phyloP scores from a whole-genome alignment of 35 echinoderm and acorn worm species.

The Holothuria glaberrima region DNA sequence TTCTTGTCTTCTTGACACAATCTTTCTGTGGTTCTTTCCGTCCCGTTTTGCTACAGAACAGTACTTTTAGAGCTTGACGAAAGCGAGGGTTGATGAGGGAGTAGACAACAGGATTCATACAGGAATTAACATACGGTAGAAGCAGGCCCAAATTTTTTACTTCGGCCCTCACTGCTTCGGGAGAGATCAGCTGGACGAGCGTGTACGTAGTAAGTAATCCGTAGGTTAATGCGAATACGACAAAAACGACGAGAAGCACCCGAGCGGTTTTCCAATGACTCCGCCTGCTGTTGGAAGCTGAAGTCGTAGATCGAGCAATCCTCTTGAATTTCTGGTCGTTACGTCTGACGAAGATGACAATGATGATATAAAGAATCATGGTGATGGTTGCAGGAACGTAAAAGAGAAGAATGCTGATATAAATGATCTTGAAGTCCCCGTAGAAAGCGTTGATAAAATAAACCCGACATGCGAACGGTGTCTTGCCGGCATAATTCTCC shows the following conservation, averaged over 20 bases:
- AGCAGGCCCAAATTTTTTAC: slow-evolving; percentile 66
- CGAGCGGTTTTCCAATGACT: slow-evolving; percentile 80
- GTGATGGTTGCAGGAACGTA: slow-evolving; percentile 66
- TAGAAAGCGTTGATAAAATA: slow-evolving; percentile 8
- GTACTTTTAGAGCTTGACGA: background rate
- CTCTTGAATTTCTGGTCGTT: background rate
- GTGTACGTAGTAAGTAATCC: slow-evolving; percentile 31
- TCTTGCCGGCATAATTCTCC: slow-evolving; percentile 38
- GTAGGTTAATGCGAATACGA: slow-evolving; percentile 31
- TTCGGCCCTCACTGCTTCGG: background rate
- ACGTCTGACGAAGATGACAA: slow-evolving; percentile 51
- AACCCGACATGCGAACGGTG: slow-evolving; percentile 57
- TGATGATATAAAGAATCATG: slow-evolving; percentile 31
- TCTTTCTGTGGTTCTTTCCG: background rate
- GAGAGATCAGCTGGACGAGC: slow-evolving; percentile 14
- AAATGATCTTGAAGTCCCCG: slow-evolving; percentile 64
- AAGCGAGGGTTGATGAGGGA: slow-evolving; percentile 43
- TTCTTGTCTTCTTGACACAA: too few relatives aligned
- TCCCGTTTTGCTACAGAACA: background rate
- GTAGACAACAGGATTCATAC: slow-evolving; percentile 84
- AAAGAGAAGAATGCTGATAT: slow-evolving; percentile 71
- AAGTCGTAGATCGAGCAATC: too few relatives aligned
- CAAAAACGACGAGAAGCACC: slow-evolving; percentile 65
- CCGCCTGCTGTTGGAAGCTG: background rate
- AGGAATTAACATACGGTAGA: slow-evolving; percentile 76